Percentiles rank a stretch among this genome's conserved stretches.
Conservation (phyloP, 2,797 vertebrate genomes). For the Coregonus sp. region DNA sequence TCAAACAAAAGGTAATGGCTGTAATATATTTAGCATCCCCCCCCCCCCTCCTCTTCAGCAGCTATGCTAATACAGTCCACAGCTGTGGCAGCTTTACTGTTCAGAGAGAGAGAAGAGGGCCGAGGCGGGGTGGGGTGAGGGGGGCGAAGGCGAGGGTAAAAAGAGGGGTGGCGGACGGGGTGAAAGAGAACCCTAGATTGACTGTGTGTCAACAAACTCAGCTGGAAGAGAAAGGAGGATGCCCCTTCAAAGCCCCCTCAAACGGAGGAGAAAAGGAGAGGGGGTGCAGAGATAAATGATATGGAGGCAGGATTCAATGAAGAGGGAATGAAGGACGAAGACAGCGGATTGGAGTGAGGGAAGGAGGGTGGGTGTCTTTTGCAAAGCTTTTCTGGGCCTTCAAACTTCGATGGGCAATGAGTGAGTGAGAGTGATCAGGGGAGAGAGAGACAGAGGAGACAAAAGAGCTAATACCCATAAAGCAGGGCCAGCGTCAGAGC, state of each 20-base stretch:
- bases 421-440: conserved; percentile 73
- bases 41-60: conserved; percentile 63
- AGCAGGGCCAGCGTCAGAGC: conserved; percentile 62
- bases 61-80: conserved; percentile 91
- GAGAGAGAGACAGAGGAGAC: conserved; percentile 55
- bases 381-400: conserved; percentile 79
- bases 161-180: conserved; percentile 49
- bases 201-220: conserved; percentile 96
- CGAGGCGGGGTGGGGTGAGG: conserved; percentile 47
- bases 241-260: conserved; percentile 79
- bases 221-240: conserved; percentile 87
- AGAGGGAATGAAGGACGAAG: conserved; percentile 62
- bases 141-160: conserved; percentile 14
- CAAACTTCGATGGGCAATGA: conserved; percentile 83
- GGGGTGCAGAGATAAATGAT: conserved; percentile 76
- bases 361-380: conserved; percentile 43
- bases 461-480: conserved; percentile 76
- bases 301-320: conserved; percentile 89
- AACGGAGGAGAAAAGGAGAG: conserved; percentile 53
- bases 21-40: conserved; percentile 78
- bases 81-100: conserved; percentile 97
- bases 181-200: conserved; percentile 82
- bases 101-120: conserved; percentile 66
- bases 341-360: conserved; percentile 35
- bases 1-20: conserved; percentile 86